Evolutionary conservation across 2,888 invertebrate genomes (phyloP).

Genomic region (Acleris holmiana): DNA sequence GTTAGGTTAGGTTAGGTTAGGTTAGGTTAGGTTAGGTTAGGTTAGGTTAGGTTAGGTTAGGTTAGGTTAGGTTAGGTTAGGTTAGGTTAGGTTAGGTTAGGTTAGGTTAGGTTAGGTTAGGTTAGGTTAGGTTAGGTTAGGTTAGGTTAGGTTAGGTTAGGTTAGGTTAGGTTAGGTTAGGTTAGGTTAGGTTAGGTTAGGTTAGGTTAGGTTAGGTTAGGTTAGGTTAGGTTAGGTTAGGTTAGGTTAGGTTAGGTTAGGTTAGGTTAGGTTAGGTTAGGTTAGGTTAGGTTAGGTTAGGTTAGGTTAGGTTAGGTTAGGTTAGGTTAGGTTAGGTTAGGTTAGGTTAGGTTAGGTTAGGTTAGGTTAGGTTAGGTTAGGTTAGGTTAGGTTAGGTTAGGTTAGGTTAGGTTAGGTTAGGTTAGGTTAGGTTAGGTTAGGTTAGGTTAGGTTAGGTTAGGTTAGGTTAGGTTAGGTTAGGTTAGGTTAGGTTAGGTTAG

Average conservation of each 20-base stretch:
- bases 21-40: conserved; percentile 27
- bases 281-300: conserved; percentile 37
- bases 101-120: conserved; percentile 26
- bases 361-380: conserved; percentile 32
- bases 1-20: conserved; percentile 26
- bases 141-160: conserved; percentile 31
- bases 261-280: conserved; percentile 38
- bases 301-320: conserved; percentile 36
- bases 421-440: conserved; percentile 30
- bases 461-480: conserved; percentile 21
- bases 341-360: conserved; percentile 31
- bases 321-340: conserved; percentile 35
- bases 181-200: conserved; percentile 36
- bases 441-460: conserved; percentile 29
- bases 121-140: conserved; percentile 25
- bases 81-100: conserved; percentile 18
- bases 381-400: conserved; percentile 32
- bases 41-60: conserved; percentile 27
- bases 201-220: conserved; percentile 38
- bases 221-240: conserved; percentile 38
- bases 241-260: conserved; percentile 39
- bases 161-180: conserved; percentile 26
- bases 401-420: conserved; percentile 33
- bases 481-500: conserved; percentile 10
- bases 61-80: conserved; percentile 25